Conservation (phyloP, 2,888 invertebrate species). For the Leptopilina syphax region DNA sequence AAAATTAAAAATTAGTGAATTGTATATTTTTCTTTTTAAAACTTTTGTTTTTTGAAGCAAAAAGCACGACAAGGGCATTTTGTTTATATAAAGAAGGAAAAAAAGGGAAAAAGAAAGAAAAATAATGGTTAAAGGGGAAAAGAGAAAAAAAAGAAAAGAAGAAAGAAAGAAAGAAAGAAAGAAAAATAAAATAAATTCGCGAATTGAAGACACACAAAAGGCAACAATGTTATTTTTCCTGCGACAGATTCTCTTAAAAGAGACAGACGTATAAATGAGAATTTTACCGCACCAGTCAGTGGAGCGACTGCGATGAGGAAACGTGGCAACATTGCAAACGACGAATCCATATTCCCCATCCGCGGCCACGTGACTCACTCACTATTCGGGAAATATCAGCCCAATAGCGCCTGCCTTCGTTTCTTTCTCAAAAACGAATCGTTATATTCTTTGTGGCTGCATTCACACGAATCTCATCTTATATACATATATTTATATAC, state of each 20-base stretch:
- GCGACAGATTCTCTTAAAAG: conserved; percentile 37
- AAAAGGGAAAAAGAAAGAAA: no score
- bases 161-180: no score
- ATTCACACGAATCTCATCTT: conserved; percentile 12
- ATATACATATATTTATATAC: no score
- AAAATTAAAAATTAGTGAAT: no score
- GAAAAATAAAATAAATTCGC: background rate
- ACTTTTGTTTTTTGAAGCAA: no score
- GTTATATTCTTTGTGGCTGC: conserved; percentile 48
- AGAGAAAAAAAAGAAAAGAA: no score
- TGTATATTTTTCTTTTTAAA: no score
- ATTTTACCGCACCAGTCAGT: conserved; percentile 19
- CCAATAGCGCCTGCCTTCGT: conserved; percentile 54
- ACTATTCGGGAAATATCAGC: conserved; percentile 65
- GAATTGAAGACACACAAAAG: conserved; percentile 36
- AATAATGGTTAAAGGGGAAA: no score
- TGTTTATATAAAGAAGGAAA: no score
- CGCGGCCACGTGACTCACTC: conserved; percentile 69
- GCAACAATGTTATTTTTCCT: conserved; percentile 60
- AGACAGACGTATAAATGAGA: conserved; percentile 41
- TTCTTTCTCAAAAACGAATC: conserved; percentile 44
- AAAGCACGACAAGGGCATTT: no score
- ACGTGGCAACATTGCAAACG: conserved; percentile 55
- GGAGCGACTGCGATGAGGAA: conserved; percentile 37
- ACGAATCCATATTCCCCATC: conserved; percentile 57